Conservation (phyloP, 2,888 invertebrate genomes). For the Harpagoxenus sublaevis region DNA sequence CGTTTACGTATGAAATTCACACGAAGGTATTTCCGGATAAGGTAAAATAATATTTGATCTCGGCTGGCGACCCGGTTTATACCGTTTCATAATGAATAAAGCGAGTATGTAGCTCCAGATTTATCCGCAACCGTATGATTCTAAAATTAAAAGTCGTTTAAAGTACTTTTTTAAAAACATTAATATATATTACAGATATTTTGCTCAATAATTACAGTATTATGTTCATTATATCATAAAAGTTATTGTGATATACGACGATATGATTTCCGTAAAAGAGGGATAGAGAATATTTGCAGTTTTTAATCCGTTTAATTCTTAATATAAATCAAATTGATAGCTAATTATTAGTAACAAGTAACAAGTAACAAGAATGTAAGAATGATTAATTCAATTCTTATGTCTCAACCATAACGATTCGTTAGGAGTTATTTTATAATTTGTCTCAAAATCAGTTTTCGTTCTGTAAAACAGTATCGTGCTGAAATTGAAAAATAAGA, state of each 20-base stretch:
- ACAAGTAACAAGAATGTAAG: neutral
- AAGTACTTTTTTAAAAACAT: neutral
- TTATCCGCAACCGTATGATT: neutral
- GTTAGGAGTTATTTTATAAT: neutral
- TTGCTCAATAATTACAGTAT: neutral
- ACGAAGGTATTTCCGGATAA: slow-evolving; percentile 66
- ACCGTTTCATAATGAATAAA: slow-evolving; percentile 20
- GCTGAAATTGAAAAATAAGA: slow-evolving; percentile 4
- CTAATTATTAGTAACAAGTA: neutral
- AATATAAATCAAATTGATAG: neutral
- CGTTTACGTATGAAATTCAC: slow-evolving; percentile 50
- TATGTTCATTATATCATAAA: neutral
- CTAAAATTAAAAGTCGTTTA: slow-evolving; percentile 6
- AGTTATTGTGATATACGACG: neutral
- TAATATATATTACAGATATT: neutral
- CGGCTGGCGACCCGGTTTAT: slow-evolving; percentile 57
- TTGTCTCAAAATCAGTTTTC: neutral
- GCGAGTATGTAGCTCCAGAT: slow-evolving; percentile 1
- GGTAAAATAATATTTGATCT: slow-evolving; percentile 57
- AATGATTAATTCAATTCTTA: slow-evolving; percentile 21
- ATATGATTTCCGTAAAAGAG: neutral
- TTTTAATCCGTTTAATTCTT: neutral
- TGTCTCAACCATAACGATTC: neutral
- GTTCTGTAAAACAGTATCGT: neutral
- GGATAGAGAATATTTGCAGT: neutral